Evolutionary conservation across 2,113 vertebrate genomes (phyloP), one percentile per base, ranked within the genome.

Genomic region (Phrynosoma blainvillii): DNA sequence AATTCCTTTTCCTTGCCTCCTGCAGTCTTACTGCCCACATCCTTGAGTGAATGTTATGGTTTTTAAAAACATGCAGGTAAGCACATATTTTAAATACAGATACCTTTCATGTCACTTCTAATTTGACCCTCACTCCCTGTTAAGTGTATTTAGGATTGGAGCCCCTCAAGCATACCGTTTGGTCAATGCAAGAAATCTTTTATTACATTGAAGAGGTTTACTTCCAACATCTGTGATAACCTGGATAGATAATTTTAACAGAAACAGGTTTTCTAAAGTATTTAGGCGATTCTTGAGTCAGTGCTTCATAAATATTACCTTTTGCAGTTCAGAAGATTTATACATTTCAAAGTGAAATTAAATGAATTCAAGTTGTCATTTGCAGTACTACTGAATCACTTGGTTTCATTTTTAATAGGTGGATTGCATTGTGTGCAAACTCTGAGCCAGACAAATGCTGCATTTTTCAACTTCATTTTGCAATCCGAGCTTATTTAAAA

Each of bases 291-390:
- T 86, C 79, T 86, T 77, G 82, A 82, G 52, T 77, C 84, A 86
- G 65, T 77, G 66, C 84, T 83, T 71, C 79, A 86, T 89, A 86
- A 82, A 86, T 86, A 86, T 86, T 89, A 83, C 84, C 79, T 90
- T 85, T 85, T 65, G 82, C 82, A 88, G 78, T 76, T 70, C 79
- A 81, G 62, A 77, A 68, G 77, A 86, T 89, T 82, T 85, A 85
- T 90, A 82, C 32, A 82, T 88, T 85, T 90, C 82, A 59, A 59
- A 76, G 27, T 16, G 62, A 70, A 84, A 84, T 88, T 85, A 77
- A 87, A 82, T 88, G 70, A 87, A 81, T 84, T 84, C 77, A 84
- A 20, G 77, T 75, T 81, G 89, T 75, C 81, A 87, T 84, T 74
- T 81, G 52, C 76, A 75, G 71, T 79, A 42, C 70, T n/a, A 84